These are phyloP conservation scores for Drosophila anomalipes DNA, from an alignment of 2,888 invertebrate species.

Conservation along the genomic window DNA sequence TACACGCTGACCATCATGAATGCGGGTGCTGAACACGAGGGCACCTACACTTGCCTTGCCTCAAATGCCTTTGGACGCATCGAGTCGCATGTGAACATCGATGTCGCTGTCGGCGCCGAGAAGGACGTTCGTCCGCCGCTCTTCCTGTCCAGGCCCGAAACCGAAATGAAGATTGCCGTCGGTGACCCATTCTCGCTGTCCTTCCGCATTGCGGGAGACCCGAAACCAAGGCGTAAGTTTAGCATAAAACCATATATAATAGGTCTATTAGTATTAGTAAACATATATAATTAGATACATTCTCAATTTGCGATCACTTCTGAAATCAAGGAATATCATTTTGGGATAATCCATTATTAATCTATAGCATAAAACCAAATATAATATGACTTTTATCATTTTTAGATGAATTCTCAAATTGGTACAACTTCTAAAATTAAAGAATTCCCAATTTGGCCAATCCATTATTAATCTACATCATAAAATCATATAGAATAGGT, in stretches of 20 bases:
- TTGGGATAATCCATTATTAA: background rate
- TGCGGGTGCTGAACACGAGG: constrained; percentile 90
- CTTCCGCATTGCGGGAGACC: constrained; percentile 93
- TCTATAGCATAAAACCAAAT: background rate
- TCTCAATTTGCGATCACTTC: background rate
- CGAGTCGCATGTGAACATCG: constrained; percentile 90
- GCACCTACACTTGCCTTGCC: constrained; percentile 91
- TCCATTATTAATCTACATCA: background rate
- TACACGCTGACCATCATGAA: constrained; percentile 91
- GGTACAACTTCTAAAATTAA: background rate
- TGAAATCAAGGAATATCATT: background rate
- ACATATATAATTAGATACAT: background rate
- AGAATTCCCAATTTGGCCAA: background rate
- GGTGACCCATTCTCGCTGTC: constrained; percentile 94
- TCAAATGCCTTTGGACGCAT: constrained; percentile 90
- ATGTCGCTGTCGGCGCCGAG: constrained; percentile 89
- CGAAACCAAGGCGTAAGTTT: constrained; percentile 92
- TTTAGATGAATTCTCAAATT: background rate
- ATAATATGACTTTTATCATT: background rate
- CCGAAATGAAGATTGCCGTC: constrained; percentile 90
- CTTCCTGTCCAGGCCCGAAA: constrained; percentile 92
- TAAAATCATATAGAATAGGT: background rate
- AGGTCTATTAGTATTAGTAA: background rate
- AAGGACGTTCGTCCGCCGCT: constrained; percentile 88
- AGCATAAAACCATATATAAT: background rate